Evolutionary conservation across 1,140 invertebrate species (phyloP), one percentile per base, ranked within the genome.

Genomic region (Drosophila paulistorum): DNA sequence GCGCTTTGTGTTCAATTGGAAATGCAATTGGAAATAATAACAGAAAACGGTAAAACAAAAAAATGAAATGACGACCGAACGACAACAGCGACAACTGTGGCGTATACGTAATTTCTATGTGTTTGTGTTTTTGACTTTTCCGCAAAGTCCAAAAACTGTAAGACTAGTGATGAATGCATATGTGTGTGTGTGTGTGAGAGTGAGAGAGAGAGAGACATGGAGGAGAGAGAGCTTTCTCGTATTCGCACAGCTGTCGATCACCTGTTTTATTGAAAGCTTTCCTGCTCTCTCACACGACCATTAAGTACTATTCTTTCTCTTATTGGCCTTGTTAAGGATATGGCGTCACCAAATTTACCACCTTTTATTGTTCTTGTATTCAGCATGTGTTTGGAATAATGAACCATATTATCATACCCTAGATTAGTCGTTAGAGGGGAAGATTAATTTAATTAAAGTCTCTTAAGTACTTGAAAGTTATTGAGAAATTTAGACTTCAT

Each of bases 21-120:
- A 84, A 81, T 89, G 84, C 84, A 89, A 84, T 83, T 89, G 85
- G 75, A 83, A 89, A 78, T 77, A 87, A 78, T 70, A 75, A 84
- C 64, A 87, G 65, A 66, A 69, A 79, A 64, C 77, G 69, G 80
- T 83, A 86, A 74, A 87, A 68, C 54, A 66, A 75, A 61, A 76
- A 59, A 73, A 77, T 79, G 37, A 74, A 84, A 69, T 69, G 69
- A 73, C 74, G 55, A 67, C 65, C 54, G 65, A 68, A 70, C 68
- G 78, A 63, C 66, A 63, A 71, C 45, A 59, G 58, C 57, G 48
- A 69, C 81, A 65, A 61, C 70, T 55, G 63, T 68, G 68, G 60
- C 81, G 84, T 87, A 89, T 87, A 89, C 83, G 80, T 87, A 87
- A 86, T 87, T 66, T 72, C 30, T 65, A 35, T 66, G 23, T 48